These are phyloP conservation scores for Musca domestica DNA, from an alignment of 1,140 invertebrate genomes.

Conservation along the genomic window DNA sequence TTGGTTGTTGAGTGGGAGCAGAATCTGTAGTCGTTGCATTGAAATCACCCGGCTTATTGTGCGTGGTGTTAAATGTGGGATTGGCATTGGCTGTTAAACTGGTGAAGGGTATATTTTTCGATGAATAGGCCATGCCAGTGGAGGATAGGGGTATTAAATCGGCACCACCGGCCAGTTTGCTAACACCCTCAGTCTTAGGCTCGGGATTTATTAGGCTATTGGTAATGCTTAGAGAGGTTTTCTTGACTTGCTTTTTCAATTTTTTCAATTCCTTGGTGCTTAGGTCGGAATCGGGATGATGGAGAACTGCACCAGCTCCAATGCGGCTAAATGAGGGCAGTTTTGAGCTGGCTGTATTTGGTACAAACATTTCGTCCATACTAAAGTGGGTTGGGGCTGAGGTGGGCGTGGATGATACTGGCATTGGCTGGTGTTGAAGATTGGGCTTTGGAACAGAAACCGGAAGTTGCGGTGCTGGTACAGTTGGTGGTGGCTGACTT, in stretches of 20 bases:
- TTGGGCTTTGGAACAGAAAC: background rate
- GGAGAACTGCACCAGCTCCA: too few species aligned
- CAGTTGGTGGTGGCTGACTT: background rate
- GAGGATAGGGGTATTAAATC: slow-evolving; percentile 43
- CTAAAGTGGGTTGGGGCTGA: background rate
- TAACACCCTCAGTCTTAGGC: slow-evolving; percentile 1
- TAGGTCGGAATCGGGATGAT: background rate
- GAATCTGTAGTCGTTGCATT: background rate
- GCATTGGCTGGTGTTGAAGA: background rate
- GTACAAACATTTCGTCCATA: slow-evolving; percentile 20
- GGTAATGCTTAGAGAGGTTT: background rate
- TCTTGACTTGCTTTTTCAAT: slow-evolving; percentile 16
- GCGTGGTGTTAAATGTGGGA: background rate
- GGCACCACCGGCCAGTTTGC: slow-evolving; percentile 41
- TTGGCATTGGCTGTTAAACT: slow-evolving; percentile 25
- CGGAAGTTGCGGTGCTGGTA: background rate
- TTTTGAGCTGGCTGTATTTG: background rate
- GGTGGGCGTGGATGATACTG: background rate
- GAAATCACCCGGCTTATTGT: background rate
- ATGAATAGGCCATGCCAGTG: slow-evolving; percentile 25
- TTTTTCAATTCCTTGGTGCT: slow-evolving; percentile 17
- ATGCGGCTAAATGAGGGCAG: too few species aligned
- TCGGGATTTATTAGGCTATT: background rate
- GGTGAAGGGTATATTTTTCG: slow-evolving; percentile 24
- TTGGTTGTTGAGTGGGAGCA: background rate